Percentiles rank a stretch among this genome's conserved stretches.
phyloP scores from a whole-genome alignment of 2,888 invertebrate species.

The Dasypolia templi region DNA sequence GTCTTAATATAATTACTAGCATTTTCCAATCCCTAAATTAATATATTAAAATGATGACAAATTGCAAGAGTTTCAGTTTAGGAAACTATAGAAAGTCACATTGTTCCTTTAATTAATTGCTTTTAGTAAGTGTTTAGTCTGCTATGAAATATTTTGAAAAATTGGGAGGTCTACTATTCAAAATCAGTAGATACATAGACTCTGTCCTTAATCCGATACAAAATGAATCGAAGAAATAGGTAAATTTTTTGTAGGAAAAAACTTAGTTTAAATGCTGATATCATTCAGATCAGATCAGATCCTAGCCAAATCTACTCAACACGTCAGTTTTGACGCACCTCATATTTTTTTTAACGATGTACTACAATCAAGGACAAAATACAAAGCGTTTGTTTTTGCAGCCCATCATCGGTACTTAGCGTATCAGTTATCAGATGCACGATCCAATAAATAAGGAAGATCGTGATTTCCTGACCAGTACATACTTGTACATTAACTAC shows the following conservation, averaged over 20 bases:
- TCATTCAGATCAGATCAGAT: neutral
- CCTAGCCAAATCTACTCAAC: conserved; percentile 18
- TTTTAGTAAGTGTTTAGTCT: no score
- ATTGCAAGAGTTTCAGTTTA: no score
- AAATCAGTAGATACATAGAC: no score
- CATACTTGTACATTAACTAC: conserved; percentile 45
- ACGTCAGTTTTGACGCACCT: conserved; percentile 34
- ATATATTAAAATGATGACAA: no score
- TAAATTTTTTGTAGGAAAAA: conserved; percentile 7
- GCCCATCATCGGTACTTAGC: conserved; percentile 67
- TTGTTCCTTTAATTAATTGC: no score
- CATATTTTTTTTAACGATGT: conserved; percentile 48
- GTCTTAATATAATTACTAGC: no score
- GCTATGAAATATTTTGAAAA: no score
- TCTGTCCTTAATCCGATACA: no score
- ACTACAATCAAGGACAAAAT: conserved; percentile 56
- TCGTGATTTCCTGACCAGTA: conserved; percentile 70
- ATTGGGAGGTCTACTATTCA: no score
- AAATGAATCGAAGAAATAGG: neutral
- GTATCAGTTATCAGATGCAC: conserved; percentile 73
- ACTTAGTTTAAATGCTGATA: neutral
- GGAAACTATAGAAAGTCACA: no score
- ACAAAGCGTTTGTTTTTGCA: conserved; percentile 61
- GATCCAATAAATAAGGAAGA: conserved; percentile 72
- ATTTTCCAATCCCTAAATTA: no score